Percentiles rank a stretch among this genome's conserved stretches.
Evolutionary conservation across 2,113 vertebrate species (phyloP).

Genomic region (Amblyopsis rosae): DNA sequence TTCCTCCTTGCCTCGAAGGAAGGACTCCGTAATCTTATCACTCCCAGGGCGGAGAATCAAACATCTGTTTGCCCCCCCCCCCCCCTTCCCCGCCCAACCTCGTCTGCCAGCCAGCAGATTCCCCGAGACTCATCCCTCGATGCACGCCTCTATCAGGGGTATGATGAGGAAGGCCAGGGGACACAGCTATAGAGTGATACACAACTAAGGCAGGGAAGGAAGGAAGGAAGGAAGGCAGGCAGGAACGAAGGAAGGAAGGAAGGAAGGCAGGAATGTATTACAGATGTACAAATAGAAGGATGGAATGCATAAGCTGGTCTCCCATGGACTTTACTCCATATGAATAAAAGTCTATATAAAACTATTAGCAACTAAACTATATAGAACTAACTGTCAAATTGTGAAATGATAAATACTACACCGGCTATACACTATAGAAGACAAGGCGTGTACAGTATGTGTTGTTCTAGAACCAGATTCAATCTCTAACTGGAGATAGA

Average conservation of each 20-base stretch:
- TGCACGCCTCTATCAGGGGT: conserved; percentile 45
- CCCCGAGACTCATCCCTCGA: conserved; percentile 33
- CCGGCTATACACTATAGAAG: too few relatives aligned
- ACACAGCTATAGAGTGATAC: not conserved
- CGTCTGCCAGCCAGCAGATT: conserved; percentile 57
- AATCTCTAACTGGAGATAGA: too few relatives aligned
- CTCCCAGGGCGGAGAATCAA: conserved; percentile 65
- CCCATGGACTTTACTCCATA: not conserved
- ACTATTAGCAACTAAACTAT: not conserved
- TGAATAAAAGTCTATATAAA: not conserved
- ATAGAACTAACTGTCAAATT: not conserved
- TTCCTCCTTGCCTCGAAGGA: conserved; percentile 43
- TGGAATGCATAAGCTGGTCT: not conserved
- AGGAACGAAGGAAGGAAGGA: not conserved
- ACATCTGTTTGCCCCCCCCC: conserved; percentile 64
- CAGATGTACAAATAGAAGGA: not conserved
- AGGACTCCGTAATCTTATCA: conserved; percentile 63
- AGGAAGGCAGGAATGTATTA: not conserved
- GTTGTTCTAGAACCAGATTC: too few relatives aligned
- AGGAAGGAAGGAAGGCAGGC: not conserved
- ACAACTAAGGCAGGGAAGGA: conserved; percentile 8
- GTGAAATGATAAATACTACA: not conserved
- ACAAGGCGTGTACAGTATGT: too few relatives aligned
- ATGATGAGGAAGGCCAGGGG: conserved; percentile 50
- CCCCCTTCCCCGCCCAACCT: conserved; percentile 46